Evolutionary conservation across 2,888 invertebrate species (phyloP).

Genomic region (Blastobasis adustella): DNA sequence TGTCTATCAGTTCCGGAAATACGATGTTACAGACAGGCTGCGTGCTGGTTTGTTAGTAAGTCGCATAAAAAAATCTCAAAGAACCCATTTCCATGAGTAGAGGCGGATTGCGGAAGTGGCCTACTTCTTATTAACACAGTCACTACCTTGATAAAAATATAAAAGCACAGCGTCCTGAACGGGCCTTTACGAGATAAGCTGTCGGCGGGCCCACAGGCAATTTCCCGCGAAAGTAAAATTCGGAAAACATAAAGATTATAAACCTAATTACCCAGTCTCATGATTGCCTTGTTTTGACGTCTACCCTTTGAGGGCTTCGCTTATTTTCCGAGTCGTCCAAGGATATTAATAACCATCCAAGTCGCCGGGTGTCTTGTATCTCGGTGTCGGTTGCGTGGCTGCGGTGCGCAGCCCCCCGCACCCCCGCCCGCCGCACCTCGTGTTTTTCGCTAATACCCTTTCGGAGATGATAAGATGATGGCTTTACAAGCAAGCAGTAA

Average conservation of each 20-base stretch:
- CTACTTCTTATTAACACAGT: too few species aligned
- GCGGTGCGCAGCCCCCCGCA: slow-evolving; percentile 14
- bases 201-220: slow-evolving; percentile 10
- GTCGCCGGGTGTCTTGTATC: slow-evolving; percentile 53
- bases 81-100: too few species aligned
- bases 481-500: slow-evolving; percentile 70
- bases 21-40: too few species aligned
- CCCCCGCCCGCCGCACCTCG: slow-evolving; percentile 27
- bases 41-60: too few species aligned
- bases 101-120: too few species aligned
- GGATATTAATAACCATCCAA: slow-evolving; percentile 71
- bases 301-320: slow-evolving; percentile 66
- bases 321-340: slow-evolving; percentile 60
- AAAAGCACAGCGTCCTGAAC: slow-evolving; percentile 3
- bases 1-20: too few species aligned
- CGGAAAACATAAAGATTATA: slow-evolving; percentile 49
- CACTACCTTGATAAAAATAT: neutral
- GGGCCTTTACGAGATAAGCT: neutral
- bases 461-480: slow-evolving; percentile 70
- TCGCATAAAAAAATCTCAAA: too few species aligned
- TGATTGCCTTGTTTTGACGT: slow-evolving; percentile 73
- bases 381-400: slow-evolving; percentile 34
- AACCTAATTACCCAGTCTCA: slow-evolving; percentile 67
- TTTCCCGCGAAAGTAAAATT: slow-evolving; percentile 30
- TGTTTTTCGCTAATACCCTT: slow-evolving; percentile 70